Percentiles rank a stretch among this genome's conserved stretches.
phyloP scores from a whole-genome alignment of 2,113 vertebrate species.

The Lasiurus cinereus region DNA sequence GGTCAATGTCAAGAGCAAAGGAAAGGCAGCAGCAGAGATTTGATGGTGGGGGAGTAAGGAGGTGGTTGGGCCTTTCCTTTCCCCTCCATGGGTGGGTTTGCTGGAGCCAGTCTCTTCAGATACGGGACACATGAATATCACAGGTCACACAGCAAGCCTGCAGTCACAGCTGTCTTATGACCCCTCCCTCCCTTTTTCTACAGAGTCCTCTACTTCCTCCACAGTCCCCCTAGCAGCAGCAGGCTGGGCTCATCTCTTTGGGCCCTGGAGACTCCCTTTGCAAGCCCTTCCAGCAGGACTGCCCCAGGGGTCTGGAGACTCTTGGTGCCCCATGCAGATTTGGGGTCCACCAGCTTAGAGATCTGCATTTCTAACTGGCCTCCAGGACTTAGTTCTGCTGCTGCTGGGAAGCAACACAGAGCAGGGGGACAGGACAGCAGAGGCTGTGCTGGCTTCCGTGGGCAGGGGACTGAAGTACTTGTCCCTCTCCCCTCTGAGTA shows the following conservation, averaged over 20 bases:
- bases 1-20: neutral
- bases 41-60: neutral
- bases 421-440: neutral
- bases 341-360: rapidly evolving
- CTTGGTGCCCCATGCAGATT: neutral
- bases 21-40: neutral
- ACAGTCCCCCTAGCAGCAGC: neutral
- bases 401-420: neutral
- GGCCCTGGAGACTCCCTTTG: neutral
- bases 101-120: neutral
- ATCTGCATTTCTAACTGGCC: neutral
- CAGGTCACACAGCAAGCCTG: neutral
- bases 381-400: neutral
- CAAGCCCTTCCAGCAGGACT: neutral
- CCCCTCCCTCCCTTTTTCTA: neutral
- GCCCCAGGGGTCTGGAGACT: neutral
- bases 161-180: neutral
- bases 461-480: neutral
- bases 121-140: neutral
- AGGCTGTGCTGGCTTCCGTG: rapidly evolving
- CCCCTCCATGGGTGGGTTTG: neutral
- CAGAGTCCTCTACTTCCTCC: neutral
- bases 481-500: neutral
- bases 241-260: neutral
- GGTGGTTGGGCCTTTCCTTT: neutral